Evolutionary conservation across 2,113 vertebrate species (phyloP).

Genomic region (Syrrhaptes paradoxus): DNA sequence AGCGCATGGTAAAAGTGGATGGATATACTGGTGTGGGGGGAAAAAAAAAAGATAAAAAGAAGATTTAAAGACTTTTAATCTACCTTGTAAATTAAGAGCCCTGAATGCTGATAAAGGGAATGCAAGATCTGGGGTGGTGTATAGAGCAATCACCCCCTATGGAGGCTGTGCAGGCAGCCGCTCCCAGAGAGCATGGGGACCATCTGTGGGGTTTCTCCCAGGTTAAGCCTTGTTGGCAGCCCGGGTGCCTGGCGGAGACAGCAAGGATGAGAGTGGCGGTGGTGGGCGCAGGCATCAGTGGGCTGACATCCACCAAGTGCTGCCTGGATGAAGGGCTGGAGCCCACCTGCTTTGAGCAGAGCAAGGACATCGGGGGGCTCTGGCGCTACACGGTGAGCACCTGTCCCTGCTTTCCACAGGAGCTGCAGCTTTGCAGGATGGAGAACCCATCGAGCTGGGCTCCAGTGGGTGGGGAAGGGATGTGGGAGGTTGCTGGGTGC

Average conservation of each 20-base stretch:
- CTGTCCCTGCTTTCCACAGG: accelerated
- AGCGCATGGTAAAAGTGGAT: accelerated
- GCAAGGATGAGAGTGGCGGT: conserved; percentile 77
- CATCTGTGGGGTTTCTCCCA: not conserved
- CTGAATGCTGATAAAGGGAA: not conserved
- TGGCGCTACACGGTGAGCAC: conserved; percentile 81
- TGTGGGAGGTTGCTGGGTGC: not conserved
- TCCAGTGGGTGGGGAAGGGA: accelerated
- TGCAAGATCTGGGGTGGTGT: not conserved
- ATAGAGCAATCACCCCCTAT: accelerated
- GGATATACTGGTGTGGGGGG: not conserved
- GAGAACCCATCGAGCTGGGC: accelerated
- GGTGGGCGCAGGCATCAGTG: conserved; percentile 81
- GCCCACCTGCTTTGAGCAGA: conserved; percentile 86
- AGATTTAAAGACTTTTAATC: not conserved
- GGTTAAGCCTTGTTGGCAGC: not conserved
- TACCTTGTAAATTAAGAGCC: not conserved
- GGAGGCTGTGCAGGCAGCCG: not conserved
- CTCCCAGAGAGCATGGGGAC: not conserved
- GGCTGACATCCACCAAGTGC: conserved; percentile 81
- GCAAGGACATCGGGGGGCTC: conserved; percentile 79
- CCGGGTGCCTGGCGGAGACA: accelerated
- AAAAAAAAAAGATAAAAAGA: too few relatives aligned
- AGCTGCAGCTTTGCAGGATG: not conserved
- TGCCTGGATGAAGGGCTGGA: conserved; percentile 85